A percentile compares a stretch with the other conserved stretches of the same genome.
These are phyloP conservation scores for Tipula unca DNA, from an alignment of 2,888 invertebrate species.

Conservation along the genomic window DNA sequence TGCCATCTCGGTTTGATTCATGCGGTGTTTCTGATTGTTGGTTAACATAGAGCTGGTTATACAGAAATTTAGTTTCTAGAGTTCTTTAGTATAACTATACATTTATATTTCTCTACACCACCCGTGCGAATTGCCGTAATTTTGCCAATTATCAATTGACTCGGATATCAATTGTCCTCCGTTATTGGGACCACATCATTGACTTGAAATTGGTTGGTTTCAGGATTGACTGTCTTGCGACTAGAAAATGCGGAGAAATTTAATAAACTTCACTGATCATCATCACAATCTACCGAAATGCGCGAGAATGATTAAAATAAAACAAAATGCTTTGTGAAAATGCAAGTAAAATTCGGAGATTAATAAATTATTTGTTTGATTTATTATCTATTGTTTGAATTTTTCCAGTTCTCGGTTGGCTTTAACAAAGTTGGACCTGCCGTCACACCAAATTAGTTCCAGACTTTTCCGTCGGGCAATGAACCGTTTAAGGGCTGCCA, in stretches of 20 bases:
- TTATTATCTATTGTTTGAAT: background rate
- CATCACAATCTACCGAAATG: background rate
- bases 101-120: background rate
- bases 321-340: background rate
- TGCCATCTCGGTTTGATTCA: no score
- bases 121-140: background rate
- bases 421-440: background rate
- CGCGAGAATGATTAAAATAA: background rate
- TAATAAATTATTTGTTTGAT: background rate
- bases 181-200: background rate
- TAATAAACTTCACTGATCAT: background rate
- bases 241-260: no score
- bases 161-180: background rate
- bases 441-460: background rate
- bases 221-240: no score
- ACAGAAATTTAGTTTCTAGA: no score
- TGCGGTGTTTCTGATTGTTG: no score
- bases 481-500: background rate
- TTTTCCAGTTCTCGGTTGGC: background rate
- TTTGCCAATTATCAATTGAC: background rate
- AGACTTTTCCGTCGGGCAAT: background rate
- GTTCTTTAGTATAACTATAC: background rate
- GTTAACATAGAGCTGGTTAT: no score
- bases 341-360: background rate
- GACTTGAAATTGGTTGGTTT: background rate